Base-by-base conservation (phyloP, 2,797 vertebrate genomes). In the Gadopsis marmoratus region DNA sequence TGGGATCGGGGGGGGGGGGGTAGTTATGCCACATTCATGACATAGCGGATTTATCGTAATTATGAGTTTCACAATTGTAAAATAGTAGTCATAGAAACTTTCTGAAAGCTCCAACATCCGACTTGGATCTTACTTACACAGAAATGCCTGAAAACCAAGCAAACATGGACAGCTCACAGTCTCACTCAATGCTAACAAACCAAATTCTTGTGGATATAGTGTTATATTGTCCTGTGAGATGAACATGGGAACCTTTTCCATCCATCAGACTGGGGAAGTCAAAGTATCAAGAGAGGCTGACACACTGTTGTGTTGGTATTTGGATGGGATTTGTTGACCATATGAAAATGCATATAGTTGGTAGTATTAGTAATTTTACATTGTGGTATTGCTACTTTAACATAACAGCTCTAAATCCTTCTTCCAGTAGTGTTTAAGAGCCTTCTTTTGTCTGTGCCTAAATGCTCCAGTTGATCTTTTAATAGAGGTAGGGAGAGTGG, bases 381-480 rank as follows among this genome's bases (percentile, higher is more conserved):
- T 8, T 35, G 14, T 43, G 11, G 43, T 8, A 65, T 26, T 13
- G 59, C 33, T 53, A 26, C 6, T 19, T 37, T 61, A 3, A 19
- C 4, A 21, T 21, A 39, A 60, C 16, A 53, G 0, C 33, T 41
- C 23, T 39, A 43, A 54, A 47, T 56, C 12, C 17, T 14, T 47
- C n/a, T 54, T 64, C 8, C 31, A 41, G 45, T 26, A 3, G 2
- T 4, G 12, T 66, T 74, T n/a, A 29, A 41, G 51, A 54, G 4
- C 3, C 26, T 11, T 23, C 2, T 59, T 60, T 48, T 12, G 16
- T 53, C 14, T 16, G 0, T 3, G 41, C 33, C 26, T 19, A 16
- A 59, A 59, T 13, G 12, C n/a, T 55, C 48, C 16, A 31, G 26
- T 60, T 75, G 23, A 63, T 74, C 33, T n/a, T 51, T 31, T 53